Percentiles rank a stretch among this genome's conserved stretches.
These are phyloP conservation scores for Podargus strigoides DNA, from an alignment of 2,797 vertebrate species.

Conservation along the genomic window DNA sequence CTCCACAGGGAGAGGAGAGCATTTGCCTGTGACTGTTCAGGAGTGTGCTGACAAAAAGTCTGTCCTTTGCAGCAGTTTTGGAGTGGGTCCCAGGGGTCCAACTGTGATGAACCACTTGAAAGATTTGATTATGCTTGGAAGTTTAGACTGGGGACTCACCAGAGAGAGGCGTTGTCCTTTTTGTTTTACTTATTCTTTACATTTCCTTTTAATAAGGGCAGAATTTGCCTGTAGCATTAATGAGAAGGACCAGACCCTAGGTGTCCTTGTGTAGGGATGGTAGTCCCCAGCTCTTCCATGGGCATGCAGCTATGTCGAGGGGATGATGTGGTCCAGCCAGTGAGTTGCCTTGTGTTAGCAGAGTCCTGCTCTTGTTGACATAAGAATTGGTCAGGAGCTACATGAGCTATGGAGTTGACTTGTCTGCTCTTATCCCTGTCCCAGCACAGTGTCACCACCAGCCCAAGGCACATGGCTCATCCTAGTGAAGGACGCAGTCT, in stretches of 20 bases:
- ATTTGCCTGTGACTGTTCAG: neutral
- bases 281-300: neutral
- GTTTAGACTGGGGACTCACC: neutral
- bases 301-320: neutral
- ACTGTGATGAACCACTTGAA: neutral
- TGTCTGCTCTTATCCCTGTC: neutral
- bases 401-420: neutral
- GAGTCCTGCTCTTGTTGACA: neutral
- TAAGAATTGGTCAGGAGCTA: neutral
- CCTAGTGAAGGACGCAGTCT: neutral
- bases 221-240: neutral
- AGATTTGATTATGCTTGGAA: neutral
- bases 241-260: neutral
- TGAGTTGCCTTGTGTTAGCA: neutral
- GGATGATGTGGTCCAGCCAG: neutral
- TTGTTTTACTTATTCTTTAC: neutral
- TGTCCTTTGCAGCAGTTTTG: neutral
- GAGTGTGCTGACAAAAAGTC: neutral
- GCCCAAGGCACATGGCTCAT: neutral
- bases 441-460: neutral
- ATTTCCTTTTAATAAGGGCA: neutral
- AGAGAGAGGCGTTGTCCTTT: neutral
- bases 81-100: neutral
- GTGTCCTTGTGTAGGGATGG: fast-evolving
- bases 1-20: neutral